phyloP scores from a whole-genome alignment of 2,797 vertebrate genomes.

The Menidia menidia region DNA sequence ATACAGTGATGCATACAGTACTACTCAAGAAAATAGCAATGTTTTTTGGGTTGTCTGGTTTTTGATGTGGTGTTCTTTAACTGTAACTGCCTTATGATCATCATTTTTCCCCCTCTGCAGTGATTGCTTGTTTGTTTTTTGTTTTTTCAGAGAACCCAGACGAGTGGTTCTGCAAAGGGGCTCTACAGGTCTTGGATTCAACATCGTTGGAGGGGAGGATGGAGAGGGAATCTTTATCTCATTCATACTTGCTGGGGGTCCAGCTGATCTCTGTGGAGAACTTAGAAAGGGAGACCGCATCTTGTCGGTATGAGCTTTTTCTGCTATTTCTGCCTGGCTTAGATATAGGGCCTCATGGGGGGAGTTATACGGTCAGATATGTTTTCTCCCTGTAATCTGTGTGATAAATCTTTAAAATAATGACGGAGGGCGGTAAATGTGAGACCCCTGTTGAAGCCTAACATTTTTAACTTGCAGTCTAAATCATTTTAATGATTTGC shows the following conservation, averaged over 20 bases:
- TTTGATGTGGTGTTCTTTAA: not conserved
- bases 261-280: slow-evolving; percentile 96
- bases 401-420: not conserved
- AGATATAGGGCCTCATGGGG: not conserved
- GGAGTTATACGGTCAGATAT: not conserved
- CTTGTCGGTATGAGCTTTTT: slow-evolving; percentile 87
- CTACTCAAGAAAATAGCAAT: not conserved
- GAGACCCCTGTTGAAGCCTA: not conserved
- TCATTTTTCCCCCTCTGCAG: not conserved
- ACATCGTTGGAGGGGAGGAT: slow-evolving; percentile 98
- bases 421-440: not conserved
- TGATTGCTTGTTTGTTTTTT: slow-evolving; percentile 24
- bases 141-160: slow-evolving; percentile 86
- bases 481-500: not conserved
- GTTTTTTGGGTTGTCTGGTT: not conserved
- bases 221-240: slow-evolving; percentile 99
- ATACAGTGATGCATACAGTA: no score
- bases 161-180: slow-evolving; percentile 95
- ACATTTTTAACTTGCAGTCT: not conserved
- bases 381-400: not conserved
- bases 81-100: not conserved
- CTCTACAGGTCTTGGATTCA: slow-evolving; percentile 96
- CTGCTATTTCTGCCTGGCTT: not conserved
- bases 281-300: slow-evolving; percentile 95
- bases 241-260: slow-evolving; percentile 96